phyloP scores from a whole-genome alignment of 2,797 vertebrate genomes.

The Naso thynnoides region DNA sequence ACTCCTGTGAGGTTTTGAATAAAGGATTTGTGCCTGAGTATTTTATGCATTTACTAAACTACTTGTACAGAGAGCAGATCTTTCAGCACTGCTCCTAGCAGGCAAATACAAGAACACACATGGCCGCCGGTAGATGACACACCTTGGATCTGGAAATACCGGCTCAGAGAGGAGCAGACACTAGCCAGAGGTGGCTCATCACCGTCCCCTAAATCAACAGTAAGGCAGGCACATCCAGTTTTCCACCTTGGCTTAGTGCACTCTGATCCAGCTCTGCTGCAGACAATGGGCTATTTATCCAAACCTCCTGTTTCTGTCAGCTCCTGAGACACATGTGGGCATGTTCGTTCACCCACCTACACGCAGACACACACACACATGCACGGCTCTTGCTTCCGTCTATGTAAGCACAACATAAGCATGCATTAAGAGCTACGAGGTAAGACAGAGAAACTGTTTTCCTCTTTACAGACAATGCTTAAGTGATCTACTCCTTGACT shows the following conservation, averaged over 20 bases:
- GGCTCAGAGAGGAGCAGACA: conserved; percentile 52
- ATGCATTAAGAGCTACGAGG: conserved; percentile 47
- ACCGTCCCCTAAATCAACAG: conserved; percentile 69
- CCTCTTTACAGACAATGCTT: conserved; percentile 58
- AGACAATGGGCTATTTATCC: conserved; percentile 59
- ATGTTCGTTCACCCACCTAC: conserved; percentile 55
- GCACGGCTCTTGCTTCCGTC: conserved; percentile 35
- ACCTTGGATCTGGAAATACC: conserved; percentile 70
- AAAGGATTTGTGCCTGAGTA: no score
- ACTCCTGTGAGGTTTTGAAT: no score
- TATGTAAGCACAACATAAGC: conserved; percentile 43
- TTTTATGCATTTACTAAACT: no score
- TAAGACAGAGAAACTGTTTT: conserved; percentile 45
- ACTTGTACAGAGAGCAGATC: not conserved
- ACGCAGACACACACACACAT: conserved; percentile 17
- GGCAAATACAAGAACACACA: conserved; percentile 32
- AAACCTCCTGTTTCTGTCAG: conserved; percentile 32
- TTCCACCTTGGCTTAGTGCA: conserved; percentile 35
- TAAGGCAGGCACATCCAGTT: conserved; percentile 36
- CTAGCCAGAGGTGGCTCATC: conserved; percentile 42
- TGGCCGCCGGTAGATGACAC: conserved; percentile 27
- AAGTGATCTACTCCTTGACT: conserved; percentile 60
- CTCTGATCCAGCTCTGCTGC: conserved; percentile 38
- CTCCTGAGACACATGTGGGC: conserved; percentile 50
- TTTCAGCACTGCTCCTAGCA: conserved; percentile 1